These are phyloP conservation scores for Allophyes oxyacanthae DNA, from an alignment of 2,888 invertebrate genomes.

Conservation along the genomic window DNA sequence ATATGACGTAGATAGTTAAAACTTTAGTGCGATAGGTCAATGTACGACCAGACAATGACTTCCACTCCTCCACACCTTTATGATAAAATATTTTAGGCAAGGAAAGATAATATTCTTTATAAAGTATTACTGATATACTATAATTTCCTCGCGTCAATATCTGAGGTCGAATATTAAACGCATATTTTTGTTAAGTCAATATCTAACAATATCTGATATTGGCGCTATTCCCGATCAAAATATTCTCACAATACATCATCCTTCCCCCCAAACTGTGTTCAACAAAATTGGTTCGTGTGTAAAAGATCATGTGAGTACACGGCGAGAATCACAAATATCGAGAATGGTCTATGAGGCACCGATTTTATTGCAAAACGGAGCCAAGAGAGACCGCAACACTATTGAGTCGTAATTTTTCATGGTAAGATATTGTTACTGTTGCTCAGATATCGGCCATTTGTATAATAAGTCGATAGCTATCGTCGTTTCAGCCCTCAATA, in stretches of 20 bases:
- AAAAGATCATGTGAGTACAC: conserved; percentile 65
- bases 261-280: conserved; percentile 54
- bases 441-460: conserved; percentile 81
- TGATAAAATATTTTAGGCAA: conserved; percentile 9
- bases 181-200: conserved; percentile 29
- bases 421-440: conserved; percentile 80
- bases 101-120: conserved; percentile 2
- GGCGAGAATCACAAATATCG: conserved; percentile 69
- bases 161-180: conserved; percentile 34
- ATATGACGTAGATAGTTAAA: conserved; percentile 21
- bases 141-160: conserved; percentile 12
- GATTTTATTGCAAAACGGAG: conserved; percentile 76
- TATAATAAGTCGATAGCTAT: conserved; percentile 85
- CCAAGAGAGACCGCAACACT: conserved; percentile 76
- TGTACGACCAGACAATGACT: conserved; percentile 28
- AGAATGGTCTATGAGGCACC: conserved; percentile 68
- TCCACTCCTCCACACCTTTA: conserved; percentile 1
- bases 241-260: conserved; percentile 58
- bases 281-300: conserved; percentile 67
- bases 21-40: conserved; percentile 18
- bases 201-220: conserved; percentile 51
- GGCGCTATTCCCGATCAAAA: conserved; percentile 42
- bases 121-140: not conserved
- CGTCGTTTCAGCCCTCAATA: conserved; percentile 74
- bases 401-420: conserved; percentile 78